Conservation (phyloP, 2,113 vertebrate species). For the Hylia prasina region DNA sequence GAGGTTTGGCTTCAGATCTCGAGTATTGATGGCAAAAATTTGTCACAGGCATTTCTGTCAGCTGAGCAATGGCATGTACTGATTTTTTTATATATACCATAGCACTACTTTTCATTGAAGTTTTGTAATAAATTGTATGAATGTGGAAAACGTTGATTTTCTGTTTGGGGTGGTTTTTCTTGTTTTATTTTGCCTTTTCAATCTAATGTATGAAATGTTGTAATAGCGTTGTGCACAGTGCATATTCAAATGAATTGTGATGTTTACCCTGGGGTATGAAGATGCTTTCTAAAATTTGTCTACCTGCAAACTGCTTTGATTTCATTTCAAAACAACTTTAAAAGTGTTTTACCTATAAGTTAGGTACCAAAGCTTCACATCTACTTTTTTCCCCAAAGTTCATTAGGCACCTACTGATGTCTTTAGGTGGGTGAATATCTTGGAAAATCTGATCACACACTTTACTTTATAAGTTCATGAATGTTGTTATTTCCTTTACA, state of each 20-base stretch:
- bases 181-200: neutral
- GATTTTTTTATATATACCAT: slow-evolving; percentile 23
- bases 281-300: neutral
- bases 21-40: neutral
- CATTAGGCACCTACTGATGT: neutral
- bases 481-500: neutral
- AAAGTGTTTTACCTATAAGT: neutral
- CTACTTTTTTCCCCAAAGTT: neutral
- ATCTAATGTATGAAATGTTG: neutral
- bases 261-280: neutral
- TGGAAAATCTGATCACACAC: neutral
- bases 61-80: neutral
- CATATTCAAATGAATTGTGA: neutral
- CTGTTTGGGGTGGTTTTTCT: neutral
- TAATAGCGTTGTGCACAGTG: rapidly evolving
- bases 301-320: neutral
- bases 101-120: slow-evolving; percentile 43
- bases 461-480: neutral
- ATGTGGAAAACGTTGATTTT: neutral
- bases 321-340: neutral
- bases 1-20: neutral
- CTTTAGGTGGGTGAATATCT: neutral
- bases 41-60: neutral
- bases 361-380: neutral
- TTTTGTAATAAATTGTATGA: slow-evolving; percentile 66